phyloP scores from a whole-genome alignment of 2,888 invertebrate genomes.

The Caenorhabditis panamensis region DNA sequence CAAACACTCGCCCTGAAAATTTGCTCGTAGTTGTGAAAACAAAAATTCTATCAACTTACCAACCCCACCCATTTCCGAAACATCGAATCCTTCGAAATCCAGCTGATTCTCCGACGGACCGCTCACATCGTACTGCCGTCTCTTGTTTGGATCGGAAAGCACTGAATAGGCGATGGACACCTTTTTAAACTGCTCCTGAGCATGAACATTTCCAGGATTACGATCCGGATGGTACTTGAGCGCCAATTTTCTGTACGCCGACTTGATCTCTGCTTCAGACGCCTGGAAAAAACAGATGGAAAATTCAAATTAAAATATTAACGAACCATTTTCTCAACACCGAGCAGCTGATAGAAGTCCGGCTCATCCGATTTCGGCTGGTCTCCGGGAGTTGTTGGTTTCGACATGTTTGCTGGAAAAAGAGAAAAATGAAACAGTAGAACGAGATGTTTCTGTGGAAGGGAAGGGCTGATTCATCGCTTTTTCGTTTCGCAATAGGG shows the following conservation, averaged over 20 bases:
- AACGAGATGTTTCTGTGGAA: neutral
- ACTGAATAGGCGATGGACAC: conserved; percentile 81
- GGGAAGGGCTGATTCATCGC: conserved; percentile 37
- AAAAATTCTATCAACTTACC: conserved; percentile 62
- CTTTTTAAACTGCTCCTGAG: conserved; percentile 80
- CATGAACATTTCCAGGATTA: conserved; percentile 79
- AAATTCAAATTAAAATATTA: neutral
- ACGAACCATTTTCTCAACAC: conserved; percentile 72
- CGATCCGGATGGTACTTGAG: conserved; percentile 78
- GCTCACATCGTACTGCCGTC: conserved; percentile 81
- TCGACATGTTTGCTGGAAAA: conserved; percentile 44
- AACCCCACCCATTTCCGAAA: conserved; percentile 80
- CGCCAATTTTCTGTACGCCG: conserved; percentile 80
- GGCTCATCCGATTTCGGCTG: conserved; percentile 17
- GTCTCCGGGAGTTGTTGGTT: conserved; percentile 38
- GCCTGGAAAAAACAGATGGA: conserved; percentile 55
- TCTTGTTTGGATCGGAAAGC: conserved; percentile 81
- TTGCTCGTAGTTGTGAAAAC: neutral
- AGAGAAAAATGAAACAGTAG: no score
- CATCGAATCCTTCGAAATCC: conserved; percentile 81
- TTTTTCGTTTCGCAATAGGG: conserved; percentile 55
- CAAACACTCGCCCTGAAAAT: conserved; percentile 79
- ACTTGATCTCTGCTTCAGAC: conserved; percentile 80
- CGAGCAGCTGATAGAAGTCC: conserved; percentile 81
- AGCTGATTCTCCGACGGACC: conserved; percentile 78